Percentiles rank a stretch among this genome's conserved stretches.
Conservation (phyloP, 2,888 invertebrate species). For the Lithophane semibrunnea region DNA sequence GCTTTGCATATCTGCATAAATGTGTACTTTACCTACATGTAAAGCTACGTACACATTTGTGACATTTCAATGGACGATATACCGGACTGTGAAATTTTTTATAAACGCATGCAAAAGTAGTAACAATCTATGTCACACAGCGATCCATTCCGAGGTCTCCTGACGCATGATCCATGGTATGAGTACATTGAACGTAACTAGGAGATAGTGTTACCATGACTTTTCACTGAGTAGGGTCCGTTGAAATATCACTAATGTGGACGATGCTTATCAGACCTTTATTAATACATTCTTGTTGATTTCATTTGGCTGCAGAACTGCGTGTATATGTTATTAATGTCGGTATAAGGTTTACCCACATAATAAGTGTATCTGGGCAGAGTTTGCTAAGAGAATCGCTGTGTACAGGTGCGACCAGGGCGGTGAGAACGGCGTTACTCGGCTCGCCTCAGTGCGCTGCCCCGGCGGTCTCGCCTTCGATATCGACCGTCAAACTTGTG, state of each 20-base stretch:
- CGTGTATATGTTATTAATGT: constrained; percentile 2
- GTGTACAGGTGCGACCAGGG: constrained; percentile 97
- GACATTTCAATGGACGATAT: constrained; percentile 1
- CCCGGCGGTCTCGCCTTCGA: constrained; percentile 98
- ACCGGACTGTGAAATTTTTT: not conserved
- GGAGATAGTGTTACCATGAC: not conserved
- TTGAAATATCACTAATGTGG: constrained; percentile 24
- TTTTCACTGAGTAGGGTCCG: not conserved
- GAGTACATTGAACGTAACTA: not conserved
- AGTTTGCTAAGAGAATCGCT: constrained; percentile 80
- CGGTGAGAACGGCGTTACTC: constrained; percentile 95
- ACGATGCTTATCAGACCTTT: constrained; percentile 6
- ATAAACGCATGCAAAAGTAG: not conserved
- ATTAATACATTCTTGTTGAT: constrained; percentile 19
- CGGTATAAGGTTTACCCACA: not conserved
- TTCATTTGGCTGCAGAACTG: constrained; percentile 16
- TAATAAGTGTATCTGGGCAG: constrained; percentile 2
- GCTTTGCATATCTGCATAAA: constrained; percentile 2
- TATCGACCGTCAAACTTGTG: constrained; percentile 98
- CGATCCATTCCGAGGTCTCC: not conserved
- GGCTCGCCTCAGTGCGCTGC: constrained; percentile 97
- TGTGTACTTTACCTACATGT: constrained; percentile 2
- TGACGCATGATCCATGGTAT: not conserved
- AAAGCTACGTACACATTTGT: constrained; percentile 21
- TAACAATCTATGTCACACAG: not conserved